Evolutionary conservation across 2,113 vertebrate species (phyloP).

Genomic region (Cheirogaleus medius): DNA sequence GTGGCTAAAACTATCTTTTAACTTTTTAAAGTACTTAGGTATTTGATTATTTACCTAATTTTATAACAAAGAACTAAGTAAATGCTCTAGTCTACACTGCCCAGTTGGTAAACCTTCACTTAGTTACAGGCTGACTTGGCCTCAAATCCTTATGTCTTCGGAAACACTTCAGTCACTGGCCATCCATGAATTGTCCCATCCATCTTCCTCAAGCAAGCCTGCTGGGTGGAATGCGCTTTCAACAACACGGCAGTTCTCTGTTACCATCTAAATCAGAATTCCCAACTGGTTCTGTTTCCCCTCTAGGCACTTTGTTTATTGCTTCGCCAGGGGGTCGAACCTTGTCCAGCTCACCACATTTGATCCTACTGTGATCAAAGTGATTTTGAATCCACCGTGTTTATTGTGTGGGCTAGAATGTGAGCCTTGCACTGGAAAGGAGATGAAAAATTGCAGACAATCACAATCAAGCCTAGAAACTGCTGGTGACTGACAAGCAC

Average conservation of each 20-base stretch:
- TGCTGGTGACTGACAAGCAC: background rate
- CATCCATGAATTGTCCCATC: background rate
- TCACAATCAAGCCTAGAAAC: background rate
- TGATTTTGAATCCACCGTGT: background rate
- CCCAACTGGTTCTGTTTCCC: background rate
- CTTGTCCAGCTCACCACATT: background rate
- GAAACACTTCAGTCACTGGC: background rate
- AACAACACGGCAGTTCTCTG: background rate
- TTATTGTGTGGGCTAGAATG: background rate
- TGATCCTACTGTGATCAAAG: background rate
- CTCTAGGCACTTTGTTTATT: background rate
- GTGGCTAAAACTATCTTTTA: background rate
- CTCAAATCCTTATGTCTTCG: background rate
- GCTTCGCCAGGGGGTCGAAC: background rate
- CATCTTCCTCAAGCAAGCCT: background rate
- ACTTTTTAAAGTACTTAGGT: background rate
- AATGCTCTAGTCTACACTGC: background rate
- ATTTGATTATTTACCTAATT: background rate
- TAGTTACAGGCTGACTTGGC: background rate
- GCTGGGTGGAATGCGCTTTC: rapidly evolving
- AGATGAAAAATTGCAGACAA: background rate
- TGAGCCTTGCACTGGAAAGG: background rate
- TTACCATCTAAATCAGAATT: background rate
- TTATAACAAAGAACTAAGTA: background rate
- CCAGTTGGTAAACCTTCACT: background rate